Percentiles rank a stretch among this genome's conserved stretches.
phyloP scores from a whole-genome alignment of 2,888 invertebrate species.

The Catocala fraxini region DNA sequence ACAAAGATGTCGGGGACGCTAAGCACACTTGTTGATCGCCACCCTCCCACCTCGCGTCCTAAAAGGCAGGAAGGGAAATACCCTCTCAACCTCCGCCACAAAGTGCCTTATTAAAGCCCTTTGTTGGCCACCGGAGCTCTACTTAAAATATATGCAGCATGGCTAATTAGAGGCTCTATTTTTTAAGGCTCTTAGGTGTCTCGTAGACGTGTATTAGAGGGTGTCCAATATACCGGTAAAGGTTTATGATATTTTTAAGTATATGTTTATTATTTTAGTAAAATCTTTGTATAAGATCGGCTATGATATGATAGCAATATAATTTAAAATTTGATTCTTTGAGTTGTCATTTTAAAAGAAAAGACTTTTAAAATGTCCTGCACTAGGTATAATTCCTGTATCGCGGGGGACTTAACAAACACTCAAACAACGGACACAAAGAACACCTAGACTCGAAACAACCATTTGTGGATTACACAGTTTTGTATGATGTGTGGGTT shows the following conservation, averaged over 20 bases:
- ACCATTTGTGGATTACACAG: no score
- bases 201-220: background rate
- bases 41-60: conserved; percentile 11
- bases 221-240: background rate
- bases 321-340: no score
- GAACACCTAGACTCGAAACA: no score
- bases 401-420: no score
- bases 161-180: conserved; percentile 19
- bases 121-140: conserved; percentile 19
- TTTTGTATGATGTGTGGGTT: no score
- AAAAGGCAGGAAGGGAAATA: conserved; percentile 23
- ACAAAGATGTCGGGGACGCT: conserved; percentile 20
- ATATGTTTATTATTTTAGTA: no score
- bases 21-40: conserved; percentile 54
- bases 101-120: conserved; percentile 39
- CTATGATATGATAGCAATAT: no score
- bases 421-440: no score
- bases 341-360: no score
- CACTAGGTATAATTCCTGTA: no score
- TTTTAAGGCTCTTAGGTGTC: background rate
- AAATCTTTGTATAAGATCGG: no score
- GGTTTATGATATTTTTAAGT: background rate
- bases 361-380: no score
- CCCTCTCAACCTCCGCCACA: conserved; percentile 19
- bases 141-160: conserved; percentile 2